Conservation (phyloP, 2,888 invertebrate species). For the Hypomecis atomaria region DNA sequence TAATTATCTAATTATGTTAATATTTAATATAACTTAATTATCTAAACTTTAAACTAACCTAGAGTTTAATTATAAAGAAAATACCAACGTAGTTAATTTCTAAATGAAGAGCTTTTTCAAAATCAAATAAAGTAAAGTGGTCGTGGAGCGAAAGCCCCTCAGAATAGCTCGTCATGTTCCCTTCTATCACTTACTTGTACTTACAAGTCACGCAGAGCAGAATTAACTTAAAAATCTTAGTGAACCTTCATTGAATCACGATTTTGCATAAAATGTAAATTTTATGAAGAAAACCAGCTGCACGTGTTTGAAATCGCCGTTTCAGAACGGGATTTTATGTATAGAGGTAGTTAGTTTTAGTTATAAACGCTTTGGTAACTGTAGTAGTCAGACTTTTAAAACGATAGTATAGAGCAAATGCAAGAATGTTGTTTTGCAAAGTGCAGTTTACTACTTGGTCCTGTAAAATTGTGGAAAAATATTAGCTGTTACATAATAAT, state of each 20-base stretch:
- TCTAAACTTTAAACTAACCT: background rate
- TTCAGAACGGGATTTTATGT: background rate
- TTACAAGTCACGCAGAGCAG: constrained; percentile 20
- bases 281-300: constrained; percentile 19
- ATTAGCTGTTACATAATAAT: too few species aligned
- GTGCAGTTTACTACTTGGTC: too few species aligned
- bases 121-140: constrained; percentile 17
- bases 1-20: too few species aligned
- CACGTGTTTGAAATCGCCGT: constrained; percentile 6
- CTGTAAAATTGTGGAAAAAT: too few species aligned
- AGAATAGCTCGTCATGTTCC: background rate
- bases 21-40: too few species aligned
- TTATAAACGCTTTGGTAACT: too few species aligned
- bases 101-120: constrained; percentile 15
- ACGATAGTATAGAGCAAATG: too few species aligned
- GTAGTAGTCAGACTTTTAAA: too few species aligned
- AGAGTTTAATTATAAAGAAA: background rate
- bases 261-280: constrained; percentile 29
- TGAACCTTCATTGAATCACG: constrained; percentile 21
- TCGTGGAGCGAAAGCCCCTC: constrained; percentile 5
- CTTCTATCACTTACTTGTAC: constrained; percentile 19
- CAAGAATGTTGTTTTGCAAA: too few species aligned
- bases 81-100: constrained; percentile 1
- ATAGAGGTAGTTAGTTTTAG: background rate
- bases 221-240: constrained; percentile 25